Evolutionary conservation across 2,888 invertebrate genomes (phyloP), one percentile per base, ranked within the genome.

Genomic region (Himalopsyche tibetana): DNA sequence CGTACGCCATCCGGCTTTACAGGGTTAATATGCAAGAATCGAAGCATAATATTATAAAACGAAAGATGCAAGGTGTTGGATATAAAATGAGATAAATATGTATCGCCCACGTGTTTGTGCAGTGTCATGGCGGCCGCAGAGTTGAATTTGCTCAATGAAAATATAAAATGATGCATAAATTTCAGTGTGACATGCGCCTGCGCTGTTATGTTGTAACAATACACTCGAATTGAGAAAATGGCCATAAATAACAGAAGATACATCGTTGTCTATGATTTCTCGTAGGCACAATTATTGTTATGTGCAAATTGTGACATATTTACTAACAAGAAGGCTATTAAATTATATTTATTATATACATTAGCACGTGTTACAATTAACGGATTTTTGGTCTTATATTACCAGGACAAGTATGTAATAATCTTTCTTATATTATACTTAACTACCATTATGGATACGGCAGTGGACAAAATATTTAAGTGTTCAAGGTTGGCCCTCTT

Each of bases 201-300:
- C 63, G 63, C 63, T 3, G 19, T 63, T 63, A 8, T n/a, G 63
- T 5, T 8, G 63, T 63, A 63, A 63, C 63, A 63, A 63, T 19
- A 63, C 63, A 63, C 63, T 63, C 63, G 8, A 63, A n/a, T 63
- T 63, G 63, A 63, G 63, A 63, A 63, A 63, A 63, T 63, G 63
- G 19, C 63, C n/a, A 63, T 63, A 63, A 63, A 63, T 63, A 63
- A 63, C 63, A 63, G 63, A 28, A 28, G 63, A 63, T 63, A 19
- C 63, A 63, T 8, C 63, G n/a, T 63, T 28, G 63, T 11, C 19
- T 63, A 63, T 28, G 28, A 63, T 19, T 19, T 63, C 19, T 19
- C 19, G n/a, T 19, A 63, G n/a, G 63, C 19, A 15, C 51, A 51
- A 51, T 51, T 51, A 51, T 51, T 51, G 51, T 51, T 28, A 51